These are phyloP conservation scores for Empis stercorea DNA, from an alignment of 2,888 invertebrate species.

Conservation along the genomic window DNA sequence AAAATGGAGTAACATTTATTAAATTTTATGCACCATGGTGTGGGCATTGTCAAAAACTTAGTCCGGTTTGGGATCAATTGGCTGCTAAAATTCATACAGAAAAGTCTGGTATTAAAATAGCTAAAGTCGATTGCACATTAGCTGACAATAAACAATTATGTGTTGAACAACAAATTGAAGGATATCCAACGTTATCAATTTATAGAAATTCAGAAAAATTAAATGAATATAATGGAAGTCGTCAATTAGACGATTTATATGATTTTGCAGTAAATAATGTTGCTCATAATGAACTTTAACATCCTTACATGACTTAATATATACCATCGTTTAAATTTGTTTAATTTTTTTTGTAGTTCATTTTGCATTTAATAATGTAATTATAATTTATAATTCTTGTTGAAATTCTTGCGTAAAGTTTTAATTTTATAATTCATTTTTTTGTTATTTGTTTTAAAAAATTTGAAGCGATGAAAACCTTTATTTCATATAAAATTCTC, in stretches of 20 bases:
- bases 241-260: constrained; percentile 50
- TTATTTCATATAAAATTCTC: no score
- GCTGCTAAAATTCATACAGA: constrained; percentile 51
- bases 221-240: constrained; percentile 54
- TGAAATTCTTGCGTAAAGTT: no score
- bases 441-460: no score
- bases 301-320: no score
- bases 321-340: no score
- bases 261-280: constrained; percentile 39
- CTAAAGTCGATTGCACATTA: constrained; percentile 72
- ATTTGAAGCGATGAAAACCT: no score
- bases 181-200: constrained; percentile 68
- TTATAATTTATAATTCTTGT: no score
- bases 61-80: constrained; percentile 71
- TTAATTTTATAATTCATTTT: no score
- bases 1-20: constrained; percentile 62
- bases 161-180: constrained; percentile 64
- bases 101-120: constrained; percentile 54
- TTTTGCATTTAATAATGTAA: no score
- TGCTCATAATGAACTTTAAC: no score
- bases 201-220: constrained; percentile 62
- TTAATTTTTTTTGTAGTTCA: no score
- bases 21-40: constrained; percentile 90
- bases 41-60: constrained; percentile 75
- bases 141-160: constrained; percentile 59